These are phyloP conservation scores for Mola mola DNA, from an alignment of 2,113 vertebrate genomes.

Conservation along the genomic window DNA sequence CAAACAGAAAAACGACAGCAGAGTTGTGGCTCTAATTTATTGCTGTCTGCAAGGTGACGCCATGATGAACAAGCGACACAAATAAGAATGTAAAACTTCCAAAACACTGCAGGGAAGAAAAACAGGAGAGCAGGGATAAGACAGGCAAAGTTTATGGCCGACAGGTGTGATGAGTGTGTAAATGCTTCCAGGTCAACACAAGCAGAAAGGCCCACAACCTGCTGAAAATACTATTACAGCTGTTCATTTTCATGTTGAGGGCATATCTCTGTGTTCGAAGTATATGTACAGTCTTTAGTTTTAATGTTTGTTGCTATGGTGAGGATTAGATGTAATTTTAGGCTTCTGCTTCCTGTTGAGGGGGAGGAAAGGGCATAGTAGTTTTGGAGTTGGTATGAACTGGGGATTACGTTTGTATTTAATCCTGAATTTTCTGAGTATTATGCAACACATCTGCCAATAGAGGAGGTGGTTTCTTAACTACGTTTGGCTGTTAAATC, in stretches of 20 bases:
- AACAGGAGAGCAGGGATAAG: neutral
- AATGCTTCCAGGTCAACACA: neutral
- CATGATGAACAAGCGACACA: neutral
- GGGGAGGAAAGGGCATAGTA: slow-evolving; percentile 43
- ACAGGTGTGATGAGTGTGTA: neutral
- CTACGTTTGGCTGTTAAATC: neutral
- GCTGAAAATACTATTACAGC: neutral
- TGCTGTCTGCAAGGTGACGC: neutral
- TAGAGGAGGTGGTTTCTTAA: neutral
- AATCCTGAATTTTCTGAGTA: slow-evolving; percentile 70
- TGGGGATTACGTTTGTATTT: slow-evolving; percentile 78
- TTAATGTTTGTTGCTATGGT: slow-evolving; percentile 75
- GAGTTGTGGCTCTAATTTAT: neutral
- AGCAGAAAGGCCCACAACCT: neutral
- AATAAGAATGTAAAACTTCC: slow-evolving; percentile 10
- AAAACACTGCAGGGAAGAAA: neutral
- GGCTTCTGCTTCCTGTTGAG: slow-evolving; percentile 54
- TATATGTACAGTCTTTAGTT: slow-evolving; percentile 24
- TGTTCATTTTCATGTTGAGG: neutral
- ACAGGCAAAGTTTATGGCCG: neutral
- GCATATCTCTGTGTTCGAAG: no score
- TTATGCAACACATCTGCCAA: slow-evolving; percentile 62
- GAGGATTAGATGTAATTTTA: slow-evolving; percentile 69
- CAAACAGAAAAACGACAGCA: neutral
- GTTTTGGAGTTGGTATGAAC: slow-evolving; percentile 44